Evolutionary conservation across 1,140 invertebrate species (phyloP), one percentile per base, ranked within the genome.

Genomic region (Belonocnema kinseyi): DNA sequence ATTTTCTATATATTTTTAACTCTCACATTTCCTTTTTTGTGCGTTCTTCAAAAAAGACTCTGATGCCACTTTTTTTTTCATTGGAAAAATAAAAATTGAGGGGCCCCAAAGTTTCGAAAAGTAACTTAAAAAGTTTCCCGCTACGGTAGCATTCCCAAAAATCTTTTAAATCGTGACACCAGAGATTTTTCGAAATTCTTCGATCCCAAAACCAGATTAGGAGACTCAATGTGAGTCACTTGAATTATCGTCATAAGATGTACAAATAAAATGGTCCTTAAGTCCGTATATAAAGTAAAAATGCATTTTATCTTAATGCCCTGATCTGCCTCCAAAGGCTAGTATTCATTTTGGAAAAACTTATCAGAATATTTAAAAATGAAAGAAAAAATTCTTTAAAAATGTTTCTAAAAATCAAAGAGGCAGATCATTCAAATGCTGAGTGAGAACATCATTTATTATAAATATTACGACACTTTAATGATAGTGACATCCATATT

Each of bases 211-310:
- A 66, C 61, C 26, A 46, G 26, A 72, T 66, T 75, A 73, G 26
- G 75, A 61, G 81, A 82, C 85, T 87, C 85, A 87, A 87, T 87
- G 82, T 88, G 86, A 88, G 86, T 80, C 80, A 79, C 74, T 58
- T 76, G 51, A 74, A 66, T 66, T 40, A 66, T 40, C 61, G 40
- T 66, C 46, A 66, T 40, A 14, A 66, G 26, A 66, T n/a, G 26
- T 61, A 21, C 21, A 33, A 74, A 46, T 33, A 79, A 80, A 75
- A 50, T 46, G 70, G 40, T 74, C 70, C 50, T 52, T 77, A 73
- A 72, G 61, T 56, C 50, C 56, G 75, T 71, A 73, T 73, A 74
- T 40, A 71, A 72, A 61, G 78, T 76, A 72, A 50, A 74, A 77
- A 74, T 80, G 77, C 58, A 78, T 50, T 77, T 75, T 33, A 33